Percentiles rank a stretch among this genome's conserved stretches.
Conservation (phyloP, 2,888 invertebrate species). For the Dicranocentrus wangi region DNA sequence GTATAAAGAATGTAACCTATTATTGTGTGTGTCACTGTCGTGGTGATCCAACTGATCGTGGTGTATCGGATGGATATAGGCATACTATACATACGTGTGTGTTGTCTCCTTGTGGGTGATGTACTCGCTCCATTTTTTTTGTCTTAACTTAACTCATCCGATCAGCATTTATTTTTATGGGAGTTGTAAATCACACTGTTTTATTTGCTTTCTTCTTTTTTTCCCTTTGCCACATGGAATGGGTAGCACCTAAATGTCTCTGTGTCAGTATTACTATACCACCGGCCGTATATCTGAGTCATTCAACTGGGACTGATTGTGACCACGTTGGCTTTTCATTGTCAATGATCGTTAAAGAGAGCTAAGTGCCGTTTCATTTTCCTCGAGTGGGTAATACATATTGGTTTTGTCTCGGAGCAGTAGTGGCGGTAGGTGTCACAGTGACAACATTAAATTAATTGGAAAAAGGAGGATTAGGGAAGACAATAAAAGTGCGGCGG, state of each 20-base stretch:
- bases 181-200: slow-evolving; percentile 54
- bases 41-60: neutral
- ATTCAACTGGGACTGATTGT: neutral
- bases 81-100: too few relatives aligned
- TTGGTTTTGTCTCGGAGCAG: neutral
- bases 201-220: slow-evolving; percentile 33
- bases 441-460: slow-evolving; percentile 52
- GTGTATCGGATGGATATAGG: neutral
- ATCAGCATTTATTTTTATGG: slow-evolving; percentile 60
- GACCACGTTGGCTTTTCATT: neutral
- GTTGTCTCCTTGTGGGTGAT: neutral
- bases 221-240: slow-evolving; percentile 2
- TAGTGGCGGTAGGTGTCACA: slow-evolving; percentile 33
- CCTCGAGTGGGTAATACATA: neutral
- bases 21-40: neutral
- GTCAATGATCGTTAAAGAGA: neutral
- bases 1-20: slow-evolving; percentile 8
- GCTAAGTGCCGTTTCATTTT: neutral
- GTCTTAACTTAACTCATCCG: slow-evolving; percentile 53
- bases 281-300: neutral
- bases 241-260: neutral
- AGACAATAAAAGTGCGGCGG: slow-evolving; percentile 12
- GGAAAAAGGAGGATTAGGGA: slow-evolving; percentile 33
- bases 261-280: neutral
- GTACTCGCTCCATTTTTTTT: slow-evolving; percentile 22